Evolutionary conservation across 37 sponge, comb jelly and placozoan species (phyloP).

Genomic region (Oscarella lobularis): DNA sequence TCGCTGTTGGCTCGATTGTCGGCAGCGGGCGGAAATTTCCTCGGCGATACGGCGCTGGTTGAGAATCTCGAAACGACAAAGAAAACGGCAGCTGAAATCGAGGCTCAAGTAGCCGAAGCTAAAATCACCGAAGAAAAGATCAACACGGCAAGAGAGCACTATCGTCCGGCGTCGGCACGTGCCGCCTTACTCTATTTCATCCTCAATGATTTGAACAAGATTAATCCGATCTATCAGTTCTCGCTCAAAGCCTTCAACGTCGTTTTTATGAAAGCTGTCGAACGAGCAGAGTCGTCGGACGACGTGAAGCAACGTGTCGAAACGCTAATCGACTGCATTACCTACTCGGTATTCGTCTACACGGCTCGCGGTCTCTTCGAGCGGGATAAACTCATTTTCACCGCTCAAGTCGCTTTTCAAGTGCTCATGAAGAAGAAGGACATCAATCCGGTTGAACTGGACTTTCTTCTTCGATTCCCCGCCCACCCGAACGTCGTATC

Average conservation of each 20-base stretch:
- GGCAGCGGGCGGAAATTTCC: conserved; percentile 95
- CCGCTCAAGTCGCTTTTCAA: conserved; percentile 91
- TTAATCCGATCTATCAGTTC: conserved; percentile 98
- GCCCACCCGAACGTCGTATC: conserved; percentile 71
- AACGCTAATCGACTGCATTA: conserved; percentile 88
- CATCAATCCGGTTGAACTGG: conserved; percentile 86
- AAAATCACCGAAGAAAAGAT: conserved; percentile 92
- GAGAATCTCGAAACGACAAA: conserved; percentile 97
- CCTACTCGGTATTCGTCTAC: conserved; percentile 93
- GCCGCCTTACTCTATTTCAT: conserved; percentile 97
- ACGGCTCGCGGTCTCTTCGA: conserved; percentile 95
- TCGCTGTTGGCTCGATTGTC: conserved; percentile 82
- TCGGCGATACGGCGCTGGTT: conserved; percentile 91
- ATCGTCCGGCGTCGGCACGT: conserved; percentile 91
- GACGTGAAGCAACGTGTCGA: conserved; percentile 80
- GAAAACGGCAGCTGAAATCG: conserved; percentile 85
- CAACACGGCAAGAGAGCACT: conserved; percentile 89
- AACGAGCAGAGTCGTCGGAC: conserved; percentile 57
- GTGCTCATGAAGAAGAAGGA: conserved; percentile 74
- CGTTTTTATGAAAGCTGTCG: conserved; percentile 94
- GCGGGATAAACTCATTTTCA: conserved; percentile 89
- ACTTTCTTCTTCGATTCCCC: conserved; percentile 92
- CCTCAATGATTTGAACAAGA: conserved; percentile 93
- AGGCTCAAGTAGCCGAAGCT: conserved; percentile 71
- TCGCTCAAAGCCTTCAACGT: conserved; percentile 99